Base-by-base conservation (phyloP, 2,888 invertebrate genomes). In the Tetropium fuscum region DNA sequence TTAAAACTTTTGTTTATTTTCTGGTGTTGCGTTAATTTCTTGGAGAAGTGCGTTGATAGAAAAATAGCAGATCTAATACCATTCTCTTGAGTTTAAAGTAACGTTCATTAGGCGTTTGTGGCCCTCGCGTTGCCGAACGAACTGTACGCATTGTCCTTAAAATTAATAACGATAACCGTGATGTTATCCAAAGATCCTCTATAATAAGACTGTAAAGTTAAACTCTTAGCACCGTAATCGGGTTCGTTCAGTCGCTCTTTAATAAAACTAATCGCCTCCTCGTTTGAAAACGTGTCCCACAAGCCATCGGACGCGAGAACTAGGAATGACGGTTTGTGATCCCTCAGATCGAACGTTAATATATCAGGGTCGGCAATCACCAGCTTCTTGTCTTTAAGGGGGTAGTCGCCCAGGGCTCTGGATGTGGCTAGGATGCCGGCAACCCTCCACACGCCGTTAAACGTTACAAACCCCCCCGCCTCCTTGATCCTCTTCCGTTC, bases 301-400 rank as follows among this genome's bases (percentile, higher is more conserved):
- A 98, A 85, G 1, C 98, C 98, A 84, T 98, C 98, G 0, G 96
- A 94, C 8, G 97, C 98, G 58, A 98, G 84, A 62, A 98, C 90
- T 70, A 97, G 83, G 82, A 98, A 98, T 84, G 90, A 88, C 0
- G 96, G 95, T 76, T 90, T 90, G 76, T 93, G 91, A 81, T 95
- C 93, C 58, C 87, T 86, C 57, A 97, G 84, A 81, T 97, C 93
- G 78, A 97, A 97, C 20, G 95, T 93, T 71, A 95, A 84, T 70
- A 98, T 94, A 80, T 98, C 97, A 4, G 98, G 98, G 80, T 97
- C 95, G 2, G 97, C 97, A 69, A 96, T 97, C 55, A 98, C 93
- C 76, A 96, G 88, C 79, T 93, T 94, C 78, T 92, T 93, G 78
- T 95, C 95, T 83, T 98, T 98, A 15, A 98, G 83, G 1, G 97